phyloP scores from a whole-genome alignment of 2,888 invertebrate species.

The Plagodis dolabraria region DNA sequence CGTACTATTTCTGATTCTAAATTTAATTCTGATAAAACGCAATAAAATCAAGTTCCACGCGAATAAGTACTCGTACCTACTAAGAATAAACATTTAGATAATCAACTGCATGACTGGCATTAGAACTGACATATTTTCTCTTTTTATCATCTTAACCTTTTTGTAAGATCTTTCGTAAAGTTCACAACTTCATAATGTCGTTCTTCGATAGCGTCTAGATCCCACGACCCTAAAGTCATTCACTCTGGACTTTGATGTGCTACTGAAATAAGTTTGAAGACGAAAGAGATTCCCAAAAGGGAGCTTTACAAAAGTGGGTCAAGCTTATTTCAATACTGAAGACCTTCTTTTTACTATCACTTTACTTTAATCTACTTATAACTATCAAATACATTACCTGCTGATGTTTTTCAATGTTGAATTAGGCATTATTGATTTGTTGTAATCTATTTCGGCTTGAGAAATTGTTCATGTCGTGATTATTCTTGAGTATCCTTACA shows the following conservation, averaged over 20 bases:
- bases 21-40: too few species aligned
- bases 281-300: conserved; percentile 53
- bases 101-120: not conserved
- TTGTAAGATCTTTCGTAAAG: conserved; percentile 9
- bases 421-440: too few species aligned
- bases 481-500: too few species aligned
- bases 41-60: too few species aligned
- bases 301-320: conserved; percentile 52
- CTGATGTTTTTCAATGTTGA: too few species aligned
- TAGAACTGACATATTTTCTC: conserved; percentile 1
- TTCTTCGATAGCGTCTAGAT: conserved; percentile 22
- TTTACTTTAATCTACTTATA: too few species aligned
- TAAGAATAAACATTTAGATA: too few species aligned
- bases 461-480: too few species aligned
- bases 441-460: too few species aligned
- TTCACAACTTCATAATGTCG: conserved; percentile 9
- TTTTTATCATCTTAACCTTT: conserved; percentile 6
- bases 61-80: too few species aligned
- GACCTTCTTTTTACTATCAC: conserved; percentile 22
- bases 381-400: too few species aligned
- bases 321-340: conserved; percentile 44
- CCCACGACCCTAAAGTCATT: conserved; percentile 45
- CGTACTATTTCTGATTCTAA: too few species aligned
- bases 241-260: conserved; percentile 52
- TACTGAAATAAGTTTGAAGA: conserved; percentile 55